Evolutionary conservation across 2,797 vertebrate species (phyloP), one percentile per base, ranked within the genome.

Genomic region (Manis crassicaudata): DNA sequence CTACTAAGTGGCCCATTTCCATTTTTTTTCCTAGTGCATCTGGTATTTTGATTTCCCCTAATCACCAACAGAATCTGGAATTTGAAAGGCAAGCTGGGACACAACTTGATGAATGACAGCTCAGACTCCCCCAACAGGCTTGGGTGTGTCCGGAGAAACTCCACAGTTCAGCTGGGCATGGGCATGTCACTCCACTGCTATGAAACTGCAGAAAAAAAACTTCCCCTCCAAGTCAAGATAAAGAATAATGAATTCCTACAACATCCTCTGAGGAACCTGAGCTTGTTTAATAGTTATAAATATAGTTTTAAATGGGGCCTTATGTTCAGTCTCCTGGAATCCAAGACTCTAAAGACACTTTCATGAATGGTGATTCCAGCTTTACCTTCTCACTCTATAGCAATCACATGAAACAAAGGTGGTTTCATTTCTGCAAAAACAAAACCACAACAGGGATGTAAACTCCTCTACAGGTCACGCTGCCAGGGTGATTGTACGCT

Each of bases 71-170:
- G 52, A 40, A 88, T 77, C 50, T 90, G 67, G 52, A 82, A 21
- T 70, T 21, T 82, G 37, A 88, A 70, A 92, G 88, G 70, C 80
- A 95, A 90, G 88, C 54, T 56, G 50, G 65, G 77, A 76, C 92
- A 70, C 37, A 75, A 37, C 54, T 4, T 11, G 32, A 52, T 11
- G 0, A 2, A n/a, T 54, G 58, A 67, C 43, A 58, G 52, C 93
- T 16, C 17, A 27, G 52, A 52, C 32, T 77, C 58, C 70, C 63
- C 88, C 63, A 27, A 63, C 37, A 58, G 58, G 7, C 23, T 5
- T 52, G 37, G 85, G 93, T 68, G 65, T 94, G 65, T 72, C 84
- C 25, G 13, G 46, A 93, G 50, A 82, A 88, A 94, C 92, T 10
- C 16, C 84, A 35, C 4, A 62, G 89, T 25, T 43, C 84, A 75